Conservation (phyloP, 2,797 vertebrate species). For the Gila robusta region DNA sequence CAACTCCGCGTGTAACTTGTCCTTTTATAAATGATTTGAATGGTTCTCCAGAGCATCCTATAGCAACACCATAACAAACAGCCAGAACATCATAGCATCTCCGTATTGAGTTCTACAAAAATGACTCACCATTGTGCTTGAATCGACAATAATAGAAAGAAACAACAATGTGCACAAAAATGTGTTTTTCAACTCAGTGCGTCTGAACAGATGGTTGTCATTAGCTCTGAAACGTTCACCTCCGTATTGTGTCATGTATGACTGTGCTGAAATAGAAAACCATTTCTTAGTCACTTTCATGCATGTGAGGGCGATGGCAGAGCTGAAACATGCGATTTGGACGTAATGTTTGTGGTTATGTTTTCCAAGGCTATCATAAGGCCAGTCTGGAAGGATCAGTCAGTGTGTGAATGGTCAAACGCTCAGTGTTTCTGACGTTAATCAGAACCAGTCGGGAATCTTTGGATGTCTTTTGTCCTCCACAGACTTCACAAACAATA, state of each 20-base stretch:
- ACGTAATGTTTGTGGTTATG: conserved; percentile 18
- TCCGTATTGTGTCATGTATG: not conserved
- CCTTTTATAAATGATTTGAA: not conserved
- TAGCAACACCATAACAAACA: not conserved
- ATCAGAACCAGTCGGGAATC: conserved; percentile 10
- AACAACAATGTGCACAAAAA: not conserved
- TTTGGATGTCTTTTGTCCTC: not conserved
- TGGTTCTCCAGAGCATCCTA: not conserved
- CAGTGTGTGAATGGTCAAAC: not conserved
- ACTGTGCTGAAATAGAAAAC: not conserved
- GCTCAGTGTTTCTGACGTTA: not conserved
- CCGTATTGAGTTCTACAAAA: not conserved
- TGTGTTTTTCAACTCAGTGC: conserved; percentile 3
- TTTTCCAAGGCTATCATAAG: conserved; percentile 4
- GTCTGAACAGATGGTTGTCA: conserved; percentile 2
- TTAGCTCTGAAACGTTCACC: conserved; percentile 1
- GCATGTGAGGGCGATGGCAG: not conserved
- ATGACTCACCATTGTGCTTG: not conserved
- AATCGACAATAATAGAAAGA: not conserved
- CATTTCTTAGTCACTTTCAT: conserved; percentile 25
- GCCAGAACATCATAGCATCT: not conserved
- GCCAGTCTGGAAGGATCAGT: not conserved
- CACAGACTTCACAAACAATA: not conserved
- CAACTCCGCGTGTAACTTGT: not conserved
- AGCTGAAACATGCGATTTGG: not conserved